A percentile compares a stretch with the other conserved stretches of the same genome.
Evolutionary conservation across 2,113 vertebrate species (phyloP).

Genomic region (Syngnathus typhle): DNA sequence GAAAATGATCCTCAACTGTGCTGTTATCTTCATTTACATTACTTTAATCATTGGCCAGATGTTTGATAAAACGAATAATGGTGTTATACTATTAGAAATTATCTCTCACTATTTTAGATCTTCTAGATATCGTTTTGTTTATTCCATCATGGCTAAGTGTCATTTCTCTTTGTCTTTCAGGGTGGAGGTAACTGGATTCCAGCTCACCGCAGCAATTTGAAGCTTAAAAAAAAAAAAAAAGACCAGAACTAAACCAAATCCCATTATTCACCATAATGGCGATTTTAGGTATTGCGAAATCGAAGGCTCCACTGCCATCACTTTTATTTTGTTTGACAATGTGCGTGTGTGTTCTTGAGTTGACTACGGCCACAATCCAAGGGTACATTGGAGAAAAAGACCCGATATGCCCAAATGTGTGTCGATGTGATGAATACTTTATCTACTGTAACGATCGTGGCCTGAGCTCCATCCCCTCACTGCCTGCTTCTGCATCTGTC

Average conservation of each 20-base stretch:
- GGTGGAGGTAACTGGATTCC: slow-evolving; percentile 56
- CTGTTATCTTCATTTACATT: slow-evolving; percentile 12
- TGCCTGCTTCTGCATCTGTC: slow-evolving; percentile 81
- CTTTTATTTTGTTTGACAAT: slow-evolving; percentile 77
- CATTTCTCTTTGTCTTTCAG: slow-evolving; percentile 42
- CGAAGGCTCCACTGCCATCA: slow-evolving; percentile 74
- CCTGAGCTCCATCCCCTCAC: slow-evolving; percentile 80
- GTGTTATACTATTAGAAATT: background rate
- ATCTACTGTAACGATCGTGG: slow-evolving; percentile 96
- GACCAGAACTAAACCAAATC: slow-evolving; percentile 23
- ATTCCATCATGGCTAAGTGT: slow-evolving; percentile 23
- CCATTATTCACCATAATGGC: slow-evolving; percentile 65
- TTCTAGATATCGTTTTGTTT: background rate
- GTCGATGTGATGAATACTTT: slow-evolving; percentile 86
- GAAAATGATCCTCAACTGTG: slow-evolving; percentile 17
- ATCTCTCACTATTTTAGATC: background rate
- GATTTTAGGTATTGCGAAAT: slow-evolving; percentile 64
- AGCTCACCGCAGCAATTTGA: slow-evolving; percentile 36
- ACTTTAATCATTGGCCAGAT: background rate
- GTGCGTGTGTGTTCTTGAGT: slow-evolving; percentile 72
- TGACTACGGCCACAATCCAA: slow-evolving; percentile 60
- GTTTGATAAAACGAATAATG: background rate
- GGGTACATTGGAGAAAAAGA: slow-evolving; percentile 58
- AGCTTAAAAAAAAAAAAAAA: slow-evolving; percentile 33
- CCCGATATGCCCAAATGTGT: slow-evolving; percentile 78